Percentiles rank a stretch among this genome's conserved stretches.
Conservation (phyloP, 2,888 invertebrate genomes). For the Caenorhabditis zanzibari region DNA sequence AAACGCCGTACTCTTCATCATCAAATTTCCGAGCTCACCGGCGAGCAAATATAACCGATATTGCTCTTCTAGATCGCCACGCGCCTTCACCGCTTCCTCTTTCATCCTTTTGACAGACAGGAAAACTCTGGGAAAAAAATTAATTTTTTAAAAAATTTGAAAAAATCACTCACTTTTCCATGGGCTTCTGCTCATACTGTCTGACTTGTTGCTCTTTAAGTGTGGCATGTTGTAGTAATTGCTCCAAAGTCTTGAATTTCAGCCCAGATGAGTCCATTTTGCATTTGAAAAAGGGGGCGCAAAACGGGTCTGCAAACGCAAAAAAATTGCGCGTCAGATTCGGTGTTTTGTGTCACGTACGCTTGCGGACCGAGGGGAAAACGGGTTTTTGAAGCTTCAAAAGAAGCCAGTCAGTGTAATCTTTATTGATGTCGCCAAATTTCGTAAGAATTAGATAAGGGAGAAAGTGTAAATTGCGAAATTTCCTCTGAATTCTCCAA, state of each 20-base stretch:
- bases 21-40: slow-evolving; percentile 39
- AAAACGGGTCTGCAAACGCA: background rate
- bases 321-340: slow-evolving; percentile 36
- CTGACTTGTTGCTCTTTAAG: slow-evolving; percentile 36
- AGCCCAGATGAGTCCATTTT: slow-evolving; percentile 60
- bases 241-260: slow-evolving; percentile 35
- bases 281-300: slow-evolving; percentile 14
- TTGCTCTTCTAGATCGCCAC: slow-evolving; percentile 63
- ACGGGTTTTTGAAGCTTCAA: slow-evolving; percentile 8
- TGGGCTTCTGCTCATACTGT: slow-evolving; percentile 16
- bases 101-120: slow-evolving; percentile 43
- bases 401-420: slow-evolving; percentile 41
- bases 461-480: background rate
- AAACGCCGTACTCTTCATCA: slow-evolving; percentile 16
- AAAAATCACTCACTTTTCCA: slow-evolving; percentile 45
- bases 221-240: slow-evolving; percentile 11
- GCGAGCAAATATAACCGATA: slow-evolving; percentile 42
- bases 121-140: slow-evolving; percentile 51
- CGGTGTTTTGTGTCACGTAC: slow-evolving; percentile 8
- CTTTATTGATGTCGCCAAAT: slow-evolving; percentile 22
- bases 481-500: background rate
- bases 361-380: slow-evolving; percentile 2
- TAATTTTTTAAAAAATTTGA: background rate
- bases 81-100: slow-evolving; percentile 16
- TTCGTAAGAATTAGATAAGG: background rate